Base-by-base conservation (phyloP, 1,140 invertebrate species). In the Leptinotarsa texana region DNA sequence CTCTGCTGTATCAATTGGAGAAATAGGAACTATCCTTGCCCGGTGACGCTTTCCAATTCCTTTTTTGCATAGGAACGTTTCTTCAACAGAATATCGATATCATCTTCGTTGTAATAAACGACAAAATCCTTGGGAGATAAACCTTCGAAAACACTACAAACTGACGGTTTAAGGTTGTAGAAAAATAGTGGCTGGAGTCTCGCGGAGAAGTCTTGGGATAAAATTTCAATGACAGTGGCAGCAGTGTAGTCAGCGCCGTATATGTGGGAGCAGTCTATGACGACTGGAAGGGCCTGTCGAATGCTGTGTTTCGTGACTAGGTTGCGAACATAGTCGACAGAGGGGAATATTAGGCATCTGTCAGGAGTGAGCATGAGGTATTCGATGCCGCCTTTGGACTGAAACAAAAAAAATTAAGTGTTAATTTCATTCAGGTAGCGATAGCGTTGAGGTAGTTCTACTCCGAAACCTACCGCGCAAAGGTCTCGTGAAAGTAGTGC, bases 311-410 rank as follows among this genome's bases (percentile, higher is more conserved):
- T 95, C n/a, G 90, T 93, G 8, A 96, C 93, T 62, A 94, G 87
- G 78, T 92, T 91, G 72, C 93, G 88, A 48, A 96, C 90, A 85
- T 96, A 96, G 83, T 96, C 95, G 57, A 95, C 93, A 0, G 93
- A 94, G 2, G 95, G 95, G 85, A 96, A 97, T 79, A 95, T 94
- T 1, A 96, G 86, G 81, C 94, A 94, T 63, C 94, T 89, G 83
- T 95, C 93, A 4, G 94, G 93, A 1, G 93, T 94, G 42, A 96
- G 86, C 87, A 95, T 91, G 24, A 95, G 85, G 83, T 94, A 95
- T 77, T 93, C 90, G 33, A 89, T 88, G 24, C 91, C 91, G n/a
- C 85, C 86, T 67, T 85, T 85, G 69, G 90, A 92, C 90, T 94
- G 62, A 48, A 78, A 74, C 51, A 57, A 57, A 57, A n/a, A 57